A percentile compares a stretch with the other conserved stretches of the same genome.
These are phyloP conservation scores for Galemys pyrenaicus DNA, from an alignment of 2,113 vertebrate genomes.

Conservation along the genomic window DNA sequence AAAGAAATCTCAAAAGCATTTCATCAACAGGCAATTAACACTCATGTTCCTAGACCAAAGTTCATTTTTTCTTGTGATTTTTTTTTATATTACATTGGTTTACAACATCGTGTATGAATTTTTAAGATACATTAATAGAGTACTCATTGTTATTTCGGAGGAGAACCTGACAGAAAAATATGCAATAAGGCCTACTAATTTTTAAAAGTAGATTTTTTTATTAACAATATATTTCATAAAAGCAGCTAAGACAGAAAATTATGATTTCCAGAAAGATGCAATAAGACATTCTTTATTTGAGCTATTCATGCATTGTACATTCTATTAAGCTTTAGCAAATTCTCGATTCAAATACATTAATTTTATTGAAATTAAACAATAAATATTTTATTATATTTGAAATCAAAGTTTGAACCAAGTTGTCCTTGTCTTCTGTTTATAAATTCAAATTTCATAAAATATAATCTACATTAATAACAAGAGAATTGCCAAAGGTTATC, in stretches of 20 bases:
- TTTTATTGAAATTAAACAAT: not conserved
- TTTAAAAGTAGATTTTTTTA: not conserved
- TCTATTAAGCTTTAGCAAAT: not conserved
- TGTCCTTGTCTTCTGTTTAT: not conserved
- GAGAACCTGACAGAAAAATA: not conserved
- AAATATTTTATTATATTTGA: not conserved
- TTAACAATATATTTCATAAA: not conserved
- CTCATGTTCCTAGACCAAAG: not conserved
- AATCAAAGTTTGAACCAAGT: not conserved
- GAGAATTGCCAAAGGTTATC: not conserved
- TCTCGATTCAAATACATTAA: not conserved
- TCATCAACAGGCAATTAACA: no score
- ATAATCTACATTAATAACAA: not conserved
- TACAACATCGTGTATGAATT: no score
- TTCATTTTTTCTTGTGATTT: not conserved
- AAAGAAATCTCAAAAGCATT: no score
- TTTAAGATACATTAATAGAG: not conserved
- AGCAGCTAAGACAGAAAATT: not conserved
- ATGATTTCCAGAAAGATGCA: not conserved
- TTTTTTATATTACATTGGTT: not conserved
- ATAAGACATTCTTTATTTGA: not conserved
- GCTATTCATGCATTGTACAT: not conserved
- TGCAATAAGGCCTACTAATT: not conserved
- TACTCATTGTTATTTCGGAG: not conserved
- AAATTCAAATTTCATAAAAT: not conserved